These are phyloP conservation scores for Penaeus vannamei DNA, from an alignment of 1,140 invertebrate species.

Conservation along the genomic window DNA sequence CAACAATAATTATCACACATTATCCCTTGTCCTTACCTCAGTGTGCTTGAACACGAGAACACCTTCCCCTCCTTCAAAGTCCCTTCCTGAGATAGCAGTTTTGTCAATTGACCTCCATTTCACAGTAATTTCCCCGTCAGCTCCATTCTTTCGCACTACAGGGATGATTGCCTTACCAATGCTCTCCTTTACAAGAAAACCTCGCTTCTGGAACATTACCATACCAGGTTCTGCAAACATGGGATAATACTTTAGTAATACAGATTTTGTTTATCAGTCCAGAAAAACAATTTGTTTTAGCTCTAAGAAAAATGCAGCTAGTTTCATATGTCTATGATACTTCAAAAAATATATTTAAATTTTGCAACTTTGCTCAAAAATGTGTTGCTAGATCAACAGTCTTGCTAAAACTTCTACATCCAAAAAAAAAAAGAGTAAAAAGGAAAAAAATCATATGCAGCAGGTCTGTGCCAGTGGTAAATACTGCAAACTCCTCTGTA, in stretches of 20 bases:
- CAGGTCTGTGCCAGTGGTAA: too few relatives aligned
- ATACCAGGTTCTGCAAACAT: slow-evolving; percentile 76
- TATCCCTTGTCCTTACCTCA: slow-evolving; percentile 71
- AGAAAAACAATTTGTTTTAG: not conserved
- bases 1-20: too few relatives aligned
- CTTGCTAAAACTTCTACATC: too few relatives aligned
- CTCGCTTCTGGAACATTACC: slow-evolving; percentile 77
- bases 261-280: too few relatives aligned
- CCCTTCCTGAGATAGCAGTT: slow-evolving; percentile 75
- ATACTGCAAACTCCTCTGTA: not conserved
- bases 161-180: slow-evolving; percentile 75
- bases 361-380: too few relatives aligned
- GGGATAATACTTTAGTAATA: not conserved
- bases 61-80: slow-evolving; percentile 76
- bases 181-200: slow-evolving; percentile 78
- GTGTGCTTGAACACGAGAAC: slow-evolving; percentile 76
- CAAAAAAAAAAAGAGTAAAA: not conserved
- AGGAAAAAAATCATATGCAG: not conserved
- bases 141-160: slow-evolving; percentile 75
- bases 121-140: slow-evolving; percentile 76
- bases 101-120: slow-evolving; percentile 78
- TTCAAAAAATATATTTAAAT: too few relatives aligned
- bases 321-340: too few relatives aligned
- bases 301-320: too few relatives aligned
- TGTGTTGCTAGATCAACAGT: too few relatives aligned